These are phyloP conservation scores for Scaeva pyrastri DNA, from an alignment of 2,888 invertebrate genomes.

Conservation along the genomic window DNA sequence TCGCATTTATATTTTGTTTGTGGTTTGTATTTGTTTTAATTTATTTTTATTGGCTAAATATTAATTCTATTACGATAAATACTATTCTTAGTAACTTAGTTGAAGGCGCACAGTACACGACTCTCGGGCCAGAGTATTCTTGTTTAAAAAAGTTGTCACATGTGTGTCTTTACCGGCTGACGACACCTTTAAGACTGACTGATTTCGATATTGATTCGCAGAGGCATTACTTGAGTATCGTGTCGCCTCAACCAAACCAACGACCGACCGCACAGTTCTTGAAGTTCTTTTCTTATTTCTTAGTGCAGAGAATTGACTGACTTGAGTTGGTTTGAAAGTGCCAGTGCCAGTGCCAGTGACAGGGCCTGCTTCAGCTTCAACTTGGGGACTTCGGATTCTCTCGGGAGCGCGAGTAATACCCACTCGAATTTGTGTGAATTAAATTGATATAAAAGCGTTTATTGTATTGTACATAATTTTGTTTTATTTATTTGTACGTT, in stretches of 20 bases:
- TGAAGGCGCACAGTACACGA: conserved; percentile 35
- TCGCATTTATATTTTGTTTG: conserved; percentile 6
- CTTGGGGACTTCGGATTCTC: conserved; percentile 20
- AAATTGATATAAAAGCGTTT: conserved; percentile 47
- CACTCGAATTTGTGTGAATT: conserved; percentile 40
- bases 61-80: conserved; percentile 35
- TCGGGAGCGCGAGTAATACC: conserved; percentile 18
- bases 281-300: conserved; percentile 48
- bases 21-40: too few relatives aligned
- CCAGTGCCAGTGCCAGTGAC: too few relatives aligned
- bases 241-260: conserved; percentile 31
- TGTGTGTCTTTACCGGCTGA: conserved; percentile 50
- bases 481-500: not conserved
- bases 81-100: conserved; percentile 37
- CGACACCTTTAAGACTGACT: conserved; percentile 69
- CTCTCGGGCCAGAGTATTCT: conserved; percentile 25
- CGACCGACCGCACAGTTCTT: conserved; percentile 47
- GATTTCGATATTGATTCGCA: conserved; percentile 57
- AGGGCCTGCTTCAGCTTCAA: not conserved
- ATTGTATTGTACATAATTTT: conserved; percentile 5
- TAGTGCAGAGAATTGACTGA: conserved; percentile 23
- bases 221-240: conserved; percentile 32
- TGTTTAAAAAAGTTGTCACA: conserved; percentile 28
- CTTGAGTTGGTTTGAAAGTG: not conserved
- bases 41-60: not conserved